phyloP scores from a whole-genome alignment of 1,140 invertebrate species.

The Euwallacea fornicatus region DNA sequence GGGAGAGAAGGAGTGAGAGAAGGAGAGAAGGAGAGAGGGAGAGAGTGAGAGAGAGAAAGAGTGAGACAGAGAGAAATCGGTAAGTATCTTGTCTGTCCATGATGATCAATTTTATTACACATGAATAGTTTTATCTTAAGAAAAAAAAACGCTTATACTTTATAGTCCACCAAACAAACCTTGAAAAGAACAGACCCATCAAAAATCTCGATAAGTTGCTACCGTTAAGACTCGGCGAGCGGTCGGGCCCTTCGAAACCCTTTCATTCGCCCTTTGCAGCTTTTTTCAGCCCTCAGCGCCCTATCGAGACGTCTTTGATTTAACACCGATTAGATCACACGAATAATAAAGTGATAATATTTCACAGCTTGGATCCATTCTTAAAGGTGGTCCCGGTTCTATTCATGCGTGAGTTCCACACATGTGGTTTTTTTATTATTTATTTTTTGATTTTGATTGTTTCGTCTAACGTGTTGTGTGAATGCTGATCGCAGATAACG shows the following conservation, averaged over 20 bases:
- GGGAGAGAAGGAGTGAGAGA: too few relatives aligned
- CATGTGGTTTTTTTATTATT: conserved; percentile 40
- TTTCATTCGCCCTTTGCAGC: conserved; percentile 39
- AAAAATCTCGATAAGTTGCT: conserved; percentile 41
- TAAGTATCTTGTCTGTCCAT: too few relatives aligned
- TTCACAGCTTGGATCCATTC: conserved; percentile 46
- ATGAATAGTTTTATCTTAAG: too few relatives aligned
- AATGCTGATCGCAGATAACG: conserved; percentile 21
- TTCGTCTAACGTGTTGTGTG: conserved; percentile 21
- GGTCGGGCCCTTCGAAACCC: conserved; percentile 32
- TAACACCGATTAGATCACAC: conserved; percentile 44
- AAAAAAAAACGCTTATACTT: too few relatives aligned
- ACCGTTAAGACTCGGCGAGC: conserved; percentile 42
- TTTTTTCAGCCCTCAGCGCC: conserved; percentile 40
- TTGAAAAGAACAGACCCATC: too few relatives aligned
- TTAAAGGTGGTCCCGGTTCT: conserved; percentile 43
- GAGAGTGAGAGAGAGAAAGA: too few relatives aligned
- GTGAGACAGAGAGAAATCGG: too few relatives aligned
- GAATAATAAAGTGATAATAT: conserved; percentile 49
- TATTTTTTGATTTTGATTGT: conserved; percentile 24
- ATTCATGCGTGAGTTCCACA: conserved; percentile 32
- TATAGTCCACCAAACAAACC: too few relatives aligned
- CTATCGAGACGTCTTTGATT: conserved; percentile 45
- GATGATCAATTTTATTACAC: too few relatives aligned
- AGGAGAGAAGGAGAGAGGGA: too few relatives aligned